Base-by-base conservation (phyloP, 2,797 vertebrate genomes). In the Spheniscus humboldti region DNA sequence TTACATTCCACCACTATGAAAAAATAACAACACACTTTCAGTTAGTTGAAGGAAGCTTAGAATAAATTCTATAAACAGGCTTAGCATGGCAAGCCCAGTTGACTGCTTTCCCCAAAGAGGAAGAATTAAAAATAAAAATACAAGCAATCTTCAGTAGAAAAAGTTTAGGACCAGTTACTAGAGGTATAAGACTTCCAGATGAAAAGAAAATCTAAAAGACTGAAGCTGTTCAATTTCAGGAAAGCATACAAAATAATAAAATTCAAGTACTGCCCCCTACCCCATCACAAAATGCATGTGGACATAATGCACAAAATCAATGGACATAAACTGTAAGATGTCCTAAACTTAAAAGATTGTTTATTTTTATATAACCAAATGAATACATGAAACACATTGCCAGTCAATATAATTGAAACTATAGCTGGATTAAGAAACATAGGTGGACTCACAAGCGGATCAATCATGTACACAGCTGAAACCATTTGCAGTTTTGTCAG, bases 1-100 rank as follows among this genome's bases (percentile, higher is more conserved):
- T 97, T 93, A 98, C 98, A 63, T 98, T 98, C 99, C 99, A 99
- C 99, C 99, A 99, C 99, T 99, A 96, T 52, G 41, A 91, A 92
- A 91, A 97, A 77, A 96, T 31, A 94, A 90, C 67, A 37, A 72
- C 4, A 86, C 2, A 28, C 27, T 86, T 73, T 45, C 27, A 71
- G 67, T 93, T 79, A 93, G 14, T 28, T 88, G 30, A 92, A 92
- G 33, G 33, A 90, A 75, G 30, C 33, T 82, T 19, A 90, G n/a
- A 88, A 88, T 35, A 87, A 41, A 66, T 81, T 66, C 41, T 22
- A 22, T n/a, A 28, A 71, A 74, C 16, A 67, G 31, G 25, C 8
- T 59, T 80, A 39, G 5, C 11, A 55, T 8, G 17, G 55, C 55
- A 74, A 84, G 50, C 27, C 25, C 33, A 47, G 50, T 1, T 84